Evolutionary conservation across 1,140 invertebrate genomes (phyloP), one percentile per base, ranked within the genome.

Genomic region (Drosophila pectinifera): DNA sequence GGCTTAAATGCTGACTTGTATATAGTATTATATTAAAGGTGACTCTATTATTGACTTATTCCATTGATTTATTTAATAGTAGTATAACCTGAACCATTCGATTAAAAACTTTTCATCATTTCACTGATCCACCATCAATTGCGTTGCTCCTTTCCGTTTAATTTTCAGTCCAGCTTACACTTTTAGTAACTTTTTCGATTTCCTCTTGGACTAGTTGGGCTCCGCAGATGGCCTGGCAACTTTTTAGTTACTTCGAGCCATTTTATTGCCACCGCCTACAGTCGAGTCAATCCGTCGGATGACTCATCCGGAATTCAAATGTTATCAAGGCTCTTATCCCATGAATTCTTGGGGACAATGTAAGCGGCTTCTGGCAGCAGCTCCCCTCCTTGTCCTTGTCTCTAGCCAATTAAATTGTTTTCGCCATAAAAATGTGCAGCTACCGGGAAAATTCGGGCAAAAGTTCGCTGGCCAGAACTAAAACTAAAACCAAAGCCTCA

Each of bases 361-460:
- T 77, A 61, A 59, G 55, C 24, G 24, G 51, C 56, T 34, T 36
- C n/a, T 24, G 26, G 31, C 42, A 31, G 28, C 22, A 34, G 55
- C 46, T 73, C 76, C 64, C 48, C 54, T 57, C 54, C n/a, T n/a
- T n/a, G n/a, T n/a, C n/a, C n/a, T 78, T 65, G 54, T 75, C 65
- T 49, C 70, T 74, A 77, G 83, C 79, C 83, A 88, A 88, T 88
- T 88, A 88, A 88, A 88, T 83, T 80, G 76, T 84, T 73, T 79
- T 80, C 63, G 63, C 84, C 84, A 88, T 88, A 88, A 88, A 88
- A 88, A 80, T 88, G 83, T 86, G 82, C 82, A 78, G 76, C 75
- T 38, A 68, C 31, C 48, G 22, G 41, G 31, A 55, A 61, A 56
- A 31, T 31, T 10, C 4, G 51, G 48, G 34, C 56, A 14, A 57